Evolutionary conservation across 2,797 vertebrate species (phyloP), one percentile per base, ranked within the genome.

Genomic region (Uromys caudimaculatus): DNA sequence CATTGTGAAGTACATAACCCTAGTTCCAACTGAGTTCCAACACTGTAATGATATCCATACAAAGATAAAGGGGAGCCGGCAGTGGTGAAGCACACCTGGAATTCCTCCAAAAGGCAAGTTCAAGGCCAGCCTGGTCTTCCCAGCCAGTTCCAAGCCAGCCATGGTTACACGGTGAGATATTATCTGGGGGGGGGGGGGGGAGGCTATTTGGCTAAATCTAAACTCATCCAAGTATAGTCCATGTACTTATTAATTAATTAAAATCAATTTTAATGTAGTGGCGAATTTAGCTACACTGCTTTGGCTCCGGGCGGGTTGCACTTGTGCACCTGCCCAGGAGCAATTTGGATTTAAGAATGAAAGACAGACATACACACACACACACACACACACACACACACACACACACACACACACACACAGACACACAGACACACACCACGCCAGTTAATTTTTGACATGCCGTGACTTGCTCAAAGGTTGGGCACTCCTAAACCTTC

Each of bases 311-410:
- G 32, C 2, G 16, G 64, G 32, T 69, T 14, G 6, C 14, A 69
- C 32, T 0, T 69, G 35, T 1, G 2, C 32, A n/a, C 14, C 14
- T 6, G 7, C 2, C 35, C 35, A 69, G 35, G 35, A n/a, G 35
- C 67, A 69, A 69, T 69, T 35, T 69, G 67, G 67, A 69, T 69
- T n/a, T 0, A 3, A 69, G 16, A 69, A 69, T 69, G 67, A 69
- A n/a, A 35, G 64, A 32, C 29, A 67, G 11, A 32, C 29, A 32
- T 2, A 32, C 13, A 5, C 11, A 6, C 4, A 2, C 29, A 16
- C 29, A 6, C 29, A 67, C 29, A 35, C 62, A 67, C 12, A 14
- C 29, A 64, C 4, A 35, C 29, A 67, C 62, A 32, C 11, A 64
- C 62, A 64, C 29, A 32, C 12, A 32, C 62, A 64, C 29, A 32